Percentiles rank a stretch among this genome's conserved stretches.
Evolutionary conservation across 1,140 invertebrate genomes (phyloP).

Genomic region (Oryctes rhinoceros): DNA sequence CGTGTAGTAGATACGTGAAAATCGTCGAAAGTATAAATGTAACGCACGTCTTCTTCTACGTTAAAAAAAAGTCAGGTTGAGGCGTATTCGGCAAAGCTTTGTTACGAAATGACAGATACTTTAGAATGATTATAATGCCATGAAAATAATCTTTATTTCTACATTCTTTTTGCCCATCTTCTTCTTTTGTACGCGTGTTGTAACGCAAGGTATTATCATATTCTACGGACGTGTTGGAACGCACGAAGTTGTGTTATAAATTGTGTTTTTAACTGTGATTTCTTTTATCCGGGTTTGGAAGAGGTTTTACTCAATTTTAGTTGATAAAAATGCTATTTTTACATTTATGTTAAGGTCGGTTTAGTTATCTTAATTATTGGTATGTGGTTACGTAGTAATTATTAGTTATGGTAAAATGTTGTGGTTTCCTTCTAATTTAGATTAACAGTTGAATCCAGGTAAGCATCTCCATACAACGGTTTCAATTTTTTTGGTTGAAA

Average conservation of each 20-base stretch:
- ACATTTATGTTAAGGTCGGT: too few relatives aligned
- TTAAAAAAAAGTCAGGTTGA: constrained; percentile 13
- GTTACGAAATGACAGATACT: constrained; percentile 7
- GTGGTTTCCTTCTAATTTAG: too few relatives aligned
- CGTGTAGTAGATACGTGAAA: constrained; percentile 19
- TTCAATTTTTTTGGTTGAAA: too few relatives aligned
- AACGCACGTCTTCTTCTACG: not conserved
- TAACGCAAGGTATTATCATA: not conserved
- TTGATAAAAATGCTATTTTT: too few relatives aligned
- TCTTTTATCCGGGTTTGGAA: not conserved
- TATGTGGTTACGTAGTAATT: too few relatives aligned
- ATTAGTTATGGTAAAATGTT: too few relatives aligned
- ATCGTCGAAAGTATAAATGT: constrained; percentile 28
- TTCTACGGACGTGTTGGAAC: not conserved
- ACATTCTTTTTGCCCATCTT: constrained; percentile 10
- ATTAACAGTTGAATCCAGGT: too few relatives aligned
- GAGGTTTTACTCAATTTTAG: too few relatives aligned
- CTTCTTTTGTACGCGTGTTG: constrained; percentile 2
- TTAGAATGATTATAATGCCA: constrained; percentile 14
- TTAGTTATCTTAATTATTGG: too few relatives aligned
- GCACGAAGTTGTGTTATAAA: not conserved
- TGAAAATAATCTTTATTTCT: constrained; percentile 32
- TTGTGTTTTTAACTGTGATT: too few relatives aligned
- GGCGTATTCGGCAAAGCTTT: constrained; percentile 26
- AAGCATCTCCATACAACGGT: too few relatives aligned